Base-by-base conservation (phyloP, 2,797 vertebrate genomes). In the Melanotaenia trifasciata region DNA sequence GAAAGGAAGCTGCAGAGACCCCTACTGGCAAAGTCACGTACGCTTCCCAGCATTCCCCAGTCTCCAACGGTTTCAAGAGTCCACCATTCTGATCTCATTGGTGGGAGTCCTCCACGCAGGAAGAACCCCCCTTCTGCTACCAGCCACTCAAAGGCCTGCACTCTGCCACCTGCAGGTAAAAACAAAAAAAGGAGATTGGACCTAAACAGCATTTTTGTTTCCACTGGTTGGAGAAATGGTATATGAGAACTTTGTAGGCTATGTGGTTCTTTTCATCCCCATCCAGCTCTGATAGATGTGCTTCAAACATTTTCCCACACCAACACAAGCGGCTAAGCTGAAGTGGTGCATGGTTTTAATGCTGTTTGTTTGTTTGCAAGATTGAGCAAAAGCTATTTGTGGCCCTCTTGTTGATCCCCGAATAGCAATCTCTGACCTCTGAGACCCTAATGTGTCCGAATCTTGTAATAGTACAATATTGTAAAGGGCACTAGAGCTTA, bases 11-110 rank as follows among this genome's bases (percentile, higher is more conserved):
- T 95, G 58, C 96, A 96, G 93, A 94, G 96, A 79, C 96, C 96
- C 0, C 80, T 96, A 18, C 91, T 97, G 90, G 96, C 96, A 24
- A 97, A 97, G 87, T 96, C 96, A 0, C 95, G 93, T 7, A 97
- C 97, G 0, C 94, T 98, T 67, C 96, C 97, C 87, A 97, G 96
- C 94, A 97, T 98, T 84, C 97, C 96, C 0, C 96, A 97, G 95
- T 97, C 96, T 1, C 96, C 97, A 0, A 94, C 96, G 0, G 91
- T 96, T 66, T 93, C 94, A 90, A 94, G 96, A 54, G 89, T 95
- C 58, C 93, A 95, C 32, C 94, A 90, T 69, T 87, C 94, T 0
- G 92, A 94, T 70, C 87, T 93, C 32, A 80, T 91, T 20, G 86
- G 90, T 26, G 87, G 92, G 58, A 94, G 92, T 76, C 92, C 92